Percentiles rank a stretch among this genome's conserved stretches.
Evolutionary conservation across 2,888 invertebrate genomes (phyloP).

Genomic region (Chirona hameri): DNA sequence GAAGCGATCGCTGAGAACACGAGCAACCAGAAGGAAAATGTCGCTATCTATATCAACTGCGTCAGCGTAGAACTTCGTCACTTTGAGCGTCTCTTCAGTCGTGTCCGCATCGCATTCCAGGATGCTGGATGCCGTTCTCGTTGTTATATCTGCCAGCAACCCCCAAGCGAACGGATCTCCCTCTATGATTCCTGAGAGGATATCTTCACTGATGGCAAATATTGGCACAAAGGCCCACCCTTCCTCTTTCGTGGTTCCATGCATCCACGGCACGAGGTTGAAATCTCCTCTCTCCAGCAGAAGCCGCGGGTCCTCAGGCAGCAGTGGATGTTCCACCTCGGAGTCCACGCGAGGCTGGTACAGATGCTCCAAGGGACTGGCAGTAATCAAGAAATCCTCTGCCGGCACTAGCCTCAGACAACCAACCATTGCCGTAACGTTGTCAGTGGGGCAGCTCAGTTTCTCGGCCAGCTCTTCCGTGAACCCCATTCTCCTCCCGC

Average conservation of each 20-base stretch:
- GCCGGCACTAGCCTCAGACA: conserved; percentile 67
- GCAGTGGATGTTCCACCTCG: neutral
- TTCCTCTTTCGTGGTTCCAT: neutral
- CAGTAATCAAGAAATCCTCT: neutral
- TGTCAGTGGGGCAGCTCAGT: conserved; percentile 42
- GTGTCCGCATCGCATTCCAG: neutral
- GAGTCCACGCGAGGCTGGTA: neutral
- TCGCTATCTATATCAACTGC: too few species aligned
- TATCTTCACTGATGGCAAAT: neutral
- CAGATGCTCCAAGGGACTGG: too few species aligned
- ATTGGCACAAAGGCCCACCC: neutral
- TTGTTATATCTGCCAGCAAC: neutral
- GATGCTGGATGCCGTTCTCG: neutral
- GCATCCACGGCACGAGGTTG: neutral
- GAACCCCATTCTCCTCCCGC: conserved; percentile 47
- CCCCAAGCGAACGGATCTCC: neutral
- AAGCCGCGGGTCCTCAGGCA: neutral
- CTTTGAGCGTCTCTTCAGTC: neutral
- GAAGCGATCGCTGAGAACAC: neutral
- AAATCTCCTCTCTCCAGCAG: neutral
- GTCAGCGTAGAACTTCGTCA: neutral
- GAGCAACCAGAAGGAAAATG: neutral
- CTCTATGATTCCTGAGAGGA: neutral
- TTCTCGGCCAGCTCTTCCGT: conserved; percentile 68
- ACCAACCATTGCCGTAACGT: conserved; percentile 63